Percentiles rank a stretch among this genome's conserved stretches.
phyloP scores from a whole-genome alignment of 2,888 invertebrate genomes.

The Trissoscelio sp. region DNA sequence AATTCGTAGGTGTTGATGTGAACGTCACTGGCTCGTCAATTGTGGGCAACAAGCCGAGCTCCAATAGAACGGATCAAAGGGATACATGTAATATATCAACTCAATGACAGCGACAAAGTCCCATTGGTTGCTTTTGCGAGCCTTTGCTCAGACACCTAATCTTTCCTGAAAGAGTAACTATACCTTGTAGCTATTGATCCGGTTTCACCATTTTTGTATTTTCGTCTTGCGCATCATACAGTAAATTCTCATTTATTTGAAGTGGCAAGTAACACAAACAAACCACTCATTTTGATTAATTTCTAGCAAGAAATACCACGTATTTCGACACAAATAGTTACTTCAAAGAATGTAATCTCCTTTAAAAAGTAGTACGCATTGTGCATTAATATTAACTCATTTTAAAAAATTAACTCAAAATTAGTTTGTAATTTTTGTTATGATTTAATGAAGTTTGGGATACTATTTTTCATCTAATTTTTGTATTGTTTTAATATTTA shows the following conservation, averaged over 20 bases:
- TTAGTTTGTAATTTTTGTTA: too few relatives aligned
- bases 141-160: slow-evolving; percentile 8
- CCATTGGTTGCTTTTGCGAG: slow-evolving; percentile 13
- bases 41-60: slow-evolving; percentile 11
- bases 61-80: slow-evolving; percentile 12
- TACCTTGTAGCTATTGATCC: slow-evolving; percentile 32
- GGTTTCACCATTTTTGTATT: slow-evolving; percentile 11
- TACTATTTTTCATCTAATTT: too few relatives aligned
- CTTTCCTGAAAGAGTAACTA: slow-evolving; percentile 15
- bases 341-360: slow-evolving; percentile 4
- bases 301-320: slow-evolving; percentile 5
- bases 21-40: slow-evolving; percentile 23
- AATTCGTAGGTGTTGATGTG: not conserved
- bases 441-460: too few relatives aligned
- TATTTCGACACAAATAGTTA: not conserved
- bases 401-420: too few relatives aligned
- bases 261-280: slow-evolving; percentile 21
- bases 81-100: slow-evolving; percentile 41
- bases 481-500: too few relatives aligned
- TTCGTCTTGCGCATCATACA: slow-evolving; percentile 29
- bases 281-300: slow-evolving; percentile 40
- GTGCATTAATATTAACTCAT: too few relatives aligned
- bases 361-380: too few relatives aligned
- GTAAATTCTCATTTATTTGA: slow-evolving; percentile 38
- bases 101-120: slow-evolving; percentile 30